Conservation (phyloP, 1,140 invertebrate genomes). For the Leucophenga varia region DNA sequence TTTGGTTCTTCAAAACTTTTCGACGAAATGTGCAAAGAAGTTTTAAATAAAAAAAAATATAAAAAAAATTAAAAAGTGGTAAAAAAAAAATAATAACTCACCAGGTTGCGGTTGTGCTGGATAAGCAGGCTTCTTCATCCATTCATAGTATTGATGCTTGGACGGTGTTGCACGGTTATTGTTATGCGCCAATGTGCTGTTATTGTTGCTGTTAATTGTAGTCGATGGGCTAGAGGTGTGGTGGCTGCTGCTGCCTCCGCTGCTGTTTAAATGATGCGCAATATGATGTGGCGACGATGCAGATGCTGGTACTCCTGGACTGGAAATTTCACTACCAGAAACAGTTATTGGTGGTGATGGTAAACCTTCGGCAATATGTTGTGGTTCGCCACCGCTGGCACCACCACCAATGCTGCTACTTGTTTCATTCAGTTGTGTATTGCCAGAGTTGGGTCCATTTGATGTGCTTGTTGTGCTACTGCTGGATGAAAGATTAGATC, state of each 20-base stretch:
- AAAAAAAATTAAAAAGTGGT: constrained; percentile 47
- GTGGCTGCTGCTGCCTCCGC: constrained; percentile 23
- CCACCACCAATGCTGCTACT: constrained; percentile 36
- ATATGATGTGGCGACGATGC: constrained; percentile 48
- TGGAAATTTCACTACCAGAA: constrained; percentile 68
- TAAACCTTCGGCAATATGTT: constrained; percentile 48
- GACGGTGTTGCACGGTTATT: constrained; percentile 62
- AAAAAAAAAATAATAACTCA: constrained; percentile 57
- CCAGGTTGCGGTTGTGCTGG: constrained; percentile 79
- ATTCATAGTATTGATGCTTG: constrained; percentile 80
- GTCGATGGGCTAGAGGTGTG: too few relatives aligned
- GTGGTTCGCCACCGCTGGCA: constrained; percentile 27
- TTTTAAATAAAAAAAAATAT: background rate
- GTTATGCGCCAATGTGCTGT: constrained; percentile 44
- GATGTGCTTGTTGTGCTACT: constrained; percentile 55
- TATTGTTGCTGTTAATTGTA: constrained; percentile 43
- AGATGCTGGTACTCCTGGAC: constrained; percentile 61
- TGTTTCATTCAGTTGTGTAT: constrained; percentile 42
- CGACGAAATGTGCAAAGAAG: background rate
- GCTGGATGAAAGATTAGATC: constrained; percentile 36
- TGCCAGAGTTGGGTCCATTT: constrained; percentile 33
- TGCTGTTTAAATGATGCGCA: constrained; percentile 34
- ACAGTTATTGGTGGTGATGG: constrained; percentile 66
- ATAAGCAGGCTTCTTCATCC: constrained; percentile 87
- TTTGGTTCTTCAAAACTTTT: too few relatives aligned